These are phyloP conservation scores for Drosophila maculinotata DNA, from an alignment of 2,888 invertebrate genomes.

Conservation along the genomic window DNA sequence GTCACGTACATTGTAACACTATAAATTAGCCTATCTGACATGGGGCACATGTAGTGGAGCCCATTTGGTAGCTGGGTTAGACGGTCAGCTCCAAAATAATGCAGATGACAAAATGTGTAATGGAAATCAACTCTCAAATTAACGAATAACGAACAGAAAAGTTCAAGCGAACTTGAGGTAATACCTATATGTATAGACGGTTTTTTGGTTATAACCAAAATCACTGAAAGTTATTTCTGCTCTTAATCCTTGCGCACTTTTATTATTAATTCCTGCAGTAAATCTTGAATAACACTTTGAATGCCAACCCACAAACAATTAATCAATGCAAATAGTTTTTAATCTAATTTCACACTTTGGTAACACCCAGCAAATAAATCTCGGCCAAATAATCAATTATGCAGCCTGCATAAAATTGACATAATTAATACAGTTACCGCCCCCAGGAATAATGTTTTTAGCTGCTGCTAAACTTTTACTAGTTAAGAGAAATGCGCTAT, in stretches of 20 bases:
- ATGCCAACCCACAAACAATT: conserved; percentile 1
- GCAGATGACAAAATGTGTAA: conserved; percentile 49
- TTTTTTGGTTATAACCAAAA: no score
- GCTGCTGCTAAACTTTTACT: conserved; percentile 8
- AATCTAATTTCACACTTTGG: conserved; percentile 24
- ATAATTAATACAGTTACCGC: conserved; percentile 38
- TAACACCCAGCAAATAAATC: conserved; percentile 36
- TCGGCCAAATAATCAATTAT: conserved; percentile 29
- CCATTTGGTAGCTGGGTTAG: conserved; percentile 18
- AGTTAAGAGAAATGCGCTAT: conserved; percentile 40
- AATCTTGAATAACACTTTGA: no score
- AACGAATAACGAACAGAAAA: conserved; percentile 11
- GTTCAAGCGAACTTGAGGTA: conserved; percentile 1
- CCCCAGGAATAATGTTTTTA: conserved; percentile 7
- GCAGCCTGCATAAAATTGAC: conserved; percentile 44
- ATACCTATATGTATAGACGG: no score
- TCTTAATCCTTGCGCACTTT: no score
- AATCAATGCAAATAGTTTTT: conserved; percentile 32
- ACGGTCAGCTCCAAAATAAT: conserved; percentile 11
- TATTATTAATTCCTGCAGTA: no score
- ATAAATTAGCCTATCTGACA: conserved; percentile 64
- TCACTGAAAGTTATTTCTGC: no score
- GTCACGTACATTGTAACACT: conserved; percentile 71
- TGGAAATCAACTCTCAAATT: conserved; percentile 39
- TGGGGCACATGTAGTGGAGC: conserved; percentile 21